Evolutionary conservation across 2,113 vertebrate species (phyloP).

Genomic region (Forbesichthys papilliferus): DNA sequence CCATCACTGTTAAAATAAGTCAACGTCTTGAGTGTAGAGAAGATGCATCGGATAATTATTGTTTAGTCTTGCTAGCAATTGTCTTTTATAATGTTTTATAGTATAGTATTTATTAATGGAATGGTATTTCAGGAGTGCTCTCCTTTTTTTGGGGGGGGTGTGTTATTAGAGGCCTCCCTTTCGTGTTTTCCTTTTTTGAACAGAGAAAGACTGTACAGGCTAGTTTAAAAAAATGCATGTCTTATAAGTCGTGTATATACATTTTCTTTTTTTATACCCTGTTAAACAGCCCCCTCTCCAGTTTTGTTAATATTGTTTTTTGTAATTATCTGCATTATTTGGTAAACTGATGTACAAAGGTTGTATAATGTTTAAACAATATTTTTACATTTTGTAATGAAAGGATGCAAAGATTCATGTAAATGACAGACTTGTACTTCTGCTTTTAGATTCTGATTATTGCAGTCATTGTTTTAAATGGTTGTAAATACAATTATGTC

Average conservation of each 20-base stretch:
- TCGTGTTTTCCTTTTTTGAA: conserved; percentile 11
- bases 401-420: conserved; percentile 45
- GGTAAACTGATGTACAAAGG: conserved; percentile 57
- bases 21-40: conserved; percentile 40
- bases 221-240: conserved; percentile 57
- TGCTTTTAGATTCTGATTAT: conserved; percentile 57
- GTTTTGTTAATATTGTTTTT: conserved; percentile 36
- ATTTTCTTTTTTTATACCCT: conserved; percentile 33
- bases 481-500: conserved; percentile 72
- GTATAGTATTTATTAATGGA: conserved; percentile 78
- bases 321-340: conserved; percentile 47
- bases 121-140: conserved; percentile 38
- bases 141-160: conserved; percentile 33
- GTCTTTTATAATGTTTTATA: conserved; percentile 73
- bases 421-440: conserved; percentile 55
- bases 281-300: conserved; percentile 10
- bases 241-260: conserved; percentile 59
- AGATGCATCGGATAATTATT: conserved; percentile 44
- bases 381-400: conserved; percentile 69
- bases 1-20: conserved; percentile 34
- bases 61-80: conserved; percentile 56
- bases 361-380: conserved; percentile 68
- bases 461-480: conserved; percentile 87
- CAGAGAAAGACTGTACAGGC: conserved; percentile 52
- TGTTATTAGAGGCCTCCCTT: conserved; percentile 12